Evolutionary conservation across 2,888 invertebrate genomes (phyloP).

Genomic region (Scaptomyza cyrtandrae): DNA sequence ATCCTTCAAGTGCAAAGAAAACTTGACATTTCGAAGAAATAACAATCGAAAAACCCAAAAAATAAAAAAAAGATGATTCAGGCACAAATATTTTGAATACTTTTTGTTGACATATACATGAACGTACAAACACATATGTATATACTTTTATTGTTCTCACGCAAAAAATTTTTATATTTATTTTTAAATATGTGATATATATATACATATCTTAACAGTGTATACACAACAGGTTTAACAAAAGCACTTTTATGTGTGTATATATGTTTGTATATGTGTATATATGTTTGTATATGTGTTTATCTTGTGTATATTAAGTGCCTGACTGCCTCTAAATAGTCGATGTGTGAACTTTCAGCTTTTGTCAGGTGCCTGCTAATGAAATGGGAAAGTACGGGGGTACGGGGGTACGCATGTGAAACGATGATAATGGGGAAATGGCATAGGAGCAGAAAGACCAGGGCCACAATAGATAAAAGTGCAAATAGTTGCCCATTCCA

Average conservation of each 20-base stretch:
- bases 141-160: constrained; percentile 71
- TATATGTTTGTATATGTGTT: constrained; percentile 11
- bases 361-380: constrained; percentile 76
- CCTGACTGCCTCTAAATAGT: constrained; percentile 60
- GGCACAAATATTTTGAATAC: constrained; percentile 47
- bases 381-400: constrained; percentile 37
- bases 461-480: constrained; percentile 63
- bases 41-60: constrained; percentile 1
- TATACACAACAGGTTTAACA: constrained; percentile 46
- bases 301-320: constrained; percentile 63
- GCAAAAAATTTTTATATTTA: constrained; percentile 71
- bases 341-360: constrained; percentile 75
- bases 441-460: constrained; percentile 7
- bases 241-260: constrained; percentile 42
- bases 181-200: constrained; percentile 68
- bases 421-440: too few species aligned
- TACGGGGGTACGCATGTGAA: not conserved
- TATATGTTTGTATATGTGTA: not conserved
- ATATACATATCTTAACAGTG: constrained; percentile 53
- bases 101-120: constrained; percentile 22
- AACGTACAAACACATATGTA: constrained; percentile 13
- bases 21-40: constrained; percentile 61
- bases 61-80: constrained; percentile 12
- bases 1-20: constrained; percentile 64
- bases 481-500: constrained; percentile 40